Evolutionary conservation across 2,113 vertebrate genomes (phyloP), one percentile per base, ranked within the genome.

Genomic region (Silurus glanis): DNA sequence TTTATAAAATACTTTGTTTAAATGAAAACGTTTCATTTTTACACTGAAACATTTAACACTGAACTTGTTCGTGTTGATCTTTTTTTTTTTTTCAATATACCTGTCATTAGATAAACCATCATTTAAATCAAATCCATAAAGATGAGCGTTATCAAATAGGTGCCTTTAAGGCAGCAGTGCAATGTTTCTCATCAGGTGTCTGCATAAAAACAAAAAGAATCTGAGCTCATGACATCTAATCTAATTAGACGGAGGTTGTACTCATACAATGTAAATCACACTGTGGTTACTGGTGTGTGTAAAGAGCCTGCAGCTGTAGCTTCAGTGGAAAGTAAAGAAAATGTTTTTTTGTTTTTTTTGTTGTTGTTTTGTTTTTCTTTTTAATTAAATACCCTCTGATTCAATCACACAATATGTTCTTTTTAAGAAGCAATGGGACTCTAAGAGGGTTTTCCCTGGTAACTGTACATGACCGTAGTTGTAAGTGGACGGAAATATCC

Each of bases 381-480:
- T 83, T 78, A 3, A 53, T 61, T 3, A 58, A 61, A 56, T 61
- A 51, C 10, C 9, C 23, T 55, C 67, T 56, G 64, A 74, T 72
- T 62, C n/a, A 9, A 25, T 83, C 62, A 66, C 86, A 83, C 80
- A 75, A 59, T 53, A 3, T 61, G 62, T 23, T 61, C n/a, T 56
- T n/a, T 47, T 47, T 71, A 53, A 37, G 71, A 62, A 47, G 56
- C 23, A 23, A 25, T 64, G 67, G 61, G 76, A 78, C 56, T 85
- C 86, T 83, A 58, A 66, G 45, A 61, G 86, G 89, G 89, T 83
- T 89, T 89, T 88, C 86, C 83, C 86, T 86, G 82, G 89, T 83
- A 84, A 89, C 86, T 87, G 89, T 89, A 88, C 51, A 83, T 75
- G 81, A 83, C 69, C 51, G 74, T 67, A 75, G 66, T 85, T 80